Evolutionary conservation across 2,113 vertebrate species (phyloP).

Genomic region (Turnix velox): DNA sequence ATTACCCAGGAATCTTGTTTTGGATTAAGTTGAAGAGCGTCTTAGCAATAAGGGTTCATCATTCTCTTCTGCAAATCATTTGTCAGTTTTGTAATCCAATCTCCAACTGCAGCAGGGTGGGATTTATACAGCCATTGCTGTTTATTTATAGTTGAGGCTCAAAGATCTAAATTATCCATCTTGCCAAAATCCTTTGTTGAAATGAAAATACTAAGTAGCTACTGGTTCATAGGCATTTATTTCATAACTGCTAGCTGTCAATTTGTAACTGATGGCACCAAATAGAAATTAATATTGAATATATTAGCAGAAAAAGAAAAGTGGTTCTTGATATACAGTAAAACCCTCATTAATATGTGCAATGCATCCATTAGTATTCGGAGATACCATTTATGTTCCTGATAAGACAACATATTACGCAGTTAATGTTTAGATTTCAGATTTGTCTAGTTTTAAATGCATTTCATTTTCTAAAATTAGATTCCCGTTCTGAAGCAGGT

Average conservation of each 20-base stretch:
- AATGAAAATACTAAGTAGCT: constrained; percentile 56
- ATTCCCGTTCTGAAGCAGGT: constrained; percentile 24
- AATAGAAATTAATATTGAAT: constrained; percentile 68
- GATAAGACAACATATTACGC: constrained; percentile 44
- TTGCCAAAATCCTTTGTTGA: constrained; percentile 50
- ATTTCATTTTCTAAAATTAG: constrained; percentile 62
- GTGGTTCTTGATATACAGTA: constrained; percentile 15
- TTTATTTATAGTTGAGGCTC: constrained; percentile 54
- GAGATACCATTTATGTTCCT: constrained; percentile 26
- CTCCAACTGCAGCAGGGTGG: constrained; percentile 45
- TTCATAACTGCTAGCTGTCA: constrained; percentile 60
- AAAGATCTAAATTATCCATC: constrained; percentile 60
- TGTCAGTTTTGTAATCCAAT: constrained; percentile 64
- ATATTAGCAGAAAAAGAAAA: constrained; percentile 49
- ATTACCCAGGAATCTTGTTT: constrained; percentile 71
- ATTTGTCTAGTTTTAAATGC: constrained; percentile 54
- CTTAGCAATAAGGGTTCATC: constrained; percentile 71
- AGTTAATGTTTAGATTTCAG: constrained; percentile 43
- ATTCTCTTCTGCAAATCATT: constrained; percentile 69
- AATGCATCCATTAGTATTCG: constrained; percentile 8
- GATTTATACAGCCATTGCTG: constrained; percentile 43
- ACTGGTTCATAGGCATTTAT: constrained; percentile 54
- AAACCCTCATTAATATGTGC: constrained; percentile 14
- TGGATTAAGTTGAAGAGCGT: constrained; percentile 73
- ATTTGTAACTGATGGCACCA: constrained; percentile 41